Percentiles rank a stretch among this genome's conserved stretches.
Evolutionary conservation across 2,797 vertebrate species (phyloP).

Genomic region (Rhinoraja longicauda): DNA sequence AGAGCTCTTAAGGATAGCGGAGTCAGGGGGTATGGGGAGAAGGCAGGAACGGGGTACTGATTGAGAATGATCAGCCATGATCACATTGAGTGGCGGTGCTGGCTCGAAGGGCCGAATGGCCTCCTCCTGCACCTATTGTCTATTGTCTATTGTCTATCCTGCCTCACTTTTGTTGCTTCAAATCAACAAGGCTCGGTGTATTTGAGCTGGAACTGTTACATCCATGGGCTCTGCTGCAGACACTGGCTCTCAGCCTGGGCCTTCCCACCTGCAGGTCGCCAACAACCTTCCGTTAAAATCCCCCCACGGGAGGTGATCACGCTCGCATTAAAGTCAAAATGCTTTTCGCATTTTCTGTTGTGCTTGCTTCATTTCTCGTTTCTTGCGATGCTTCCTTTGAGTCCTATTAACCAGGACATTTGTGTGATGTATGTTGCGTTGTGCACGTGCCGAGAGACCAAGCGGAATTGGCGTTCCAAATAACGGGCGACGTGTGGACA

Average conservation of each 20-base stretch:
- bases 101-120: too few relatives aligned
- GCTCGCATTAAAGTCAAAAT: neutral
- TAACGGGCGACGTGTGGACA: too few relatives aligned
- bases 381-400: neutral
- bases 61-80: too few relatives aligned
- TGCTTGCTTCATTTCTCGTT: neutral
- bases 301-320: neutral
- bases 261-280: neutral
- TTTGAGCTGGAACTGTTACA: neutral
- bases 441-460: too few relatives aligned
- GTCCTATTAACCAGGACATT: neutral
- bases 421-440: too few relatives aligned
- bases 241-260: neutral
- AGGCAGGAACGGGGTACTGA: too few relatives aligned
- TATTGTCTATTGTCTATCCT: too few relatives aligned
- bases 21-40: too few relatives aligned
- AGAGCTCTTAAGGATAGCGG: too few relatives aligned
- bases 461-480: too few relatives aligned
- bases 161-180: neutral
- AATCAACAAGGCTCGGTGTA: neutral
- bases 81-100: too few relatives aligned
- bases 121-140: too few relatives aligned
- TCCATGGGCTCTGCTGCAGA: neutral
- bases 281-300: neutral
- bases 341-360: neutral